phyloP scores from a whole-genome alignment of 2,113 vertebrate genomes.

The Morphnarchus princeps region DNA sequence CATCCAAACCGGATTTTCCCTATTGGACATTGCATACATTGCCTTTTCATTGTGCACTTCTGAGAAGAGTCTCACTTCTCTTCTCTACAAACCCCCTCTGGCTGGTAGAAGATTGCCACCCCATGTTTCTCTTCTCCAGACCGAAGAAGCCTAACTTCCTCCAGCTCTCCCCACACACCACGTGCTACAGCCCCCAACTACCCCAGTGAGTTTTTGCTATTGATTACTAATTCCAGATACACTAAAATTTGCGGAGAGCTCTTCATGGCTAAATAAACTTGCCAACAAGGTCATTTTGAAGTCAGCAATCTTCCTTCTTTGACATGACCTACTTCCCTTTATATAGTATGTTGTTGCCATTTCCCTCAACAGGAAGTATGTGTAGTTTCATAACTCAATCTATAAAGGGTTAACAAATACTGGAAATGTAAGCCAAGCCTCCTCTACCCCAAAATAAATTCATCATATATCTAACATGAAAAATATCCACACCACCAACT shows the following conservation, averaged over 20 bases:
- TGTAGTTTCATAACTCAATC: not conserved
- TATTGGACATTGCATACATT: accelerated
- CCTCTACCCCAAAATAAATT: not conserved
- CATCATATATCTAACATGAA: not conserved
- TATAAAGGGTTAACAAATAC: not conserved
- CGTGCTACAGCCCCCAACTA: not conserved
- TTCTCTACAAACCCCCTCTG: not conserved
- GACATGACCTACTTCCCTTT: not conserved
- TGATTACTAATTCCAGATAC: not conserved
- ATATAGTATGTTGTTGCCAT: not conserved
- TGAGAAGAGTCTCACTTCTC: not conserved
- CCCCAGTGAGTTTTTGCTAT: not conserved
- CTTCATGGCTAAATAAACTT: not conserved
- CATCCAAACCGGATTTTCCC: not conserved
- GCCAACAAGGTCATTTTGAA: not conserved
- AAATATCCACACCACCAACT: not conserved
- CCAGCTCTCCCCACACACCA: not conserved
- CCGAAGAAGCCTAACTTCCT: not conserved
- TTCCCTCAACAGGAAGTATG: not conserved
- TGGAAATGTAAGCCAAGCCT: not conserved
- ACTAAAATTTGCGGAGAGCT: not conserved
- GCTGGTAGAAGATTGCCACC: not conserved
- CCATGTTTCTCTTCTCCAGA: not conserved
- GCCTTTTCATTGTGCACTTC: not conserved
- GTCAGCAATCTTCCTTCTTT: not conserved